These are phyloP conservation scores for Pteria penguin DNA, from an alignment of 2,888 invertebrate species.

Conservation along the genomic window DNA sequence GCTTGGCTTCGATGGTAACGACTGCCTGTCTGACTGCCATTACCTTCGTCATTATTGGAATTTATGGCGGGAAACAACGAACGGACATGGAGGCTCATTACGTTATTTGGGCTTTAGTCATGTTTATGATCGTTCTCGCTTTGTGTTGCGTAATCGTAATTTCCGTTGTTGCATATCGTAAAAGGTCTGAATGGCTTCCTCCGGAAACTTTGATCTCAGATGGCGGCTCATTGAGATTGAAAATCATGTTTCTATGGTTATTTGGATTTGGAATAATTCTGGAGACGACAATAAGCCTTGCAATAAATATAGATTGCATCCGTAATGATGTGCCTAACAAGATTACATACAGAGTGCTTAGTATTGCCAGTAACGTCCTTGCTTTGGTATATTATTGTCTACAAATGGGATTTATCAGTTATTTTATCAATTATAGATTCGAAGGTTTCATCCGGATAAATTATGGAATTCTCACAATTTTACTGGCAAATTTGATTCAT, in stretches of 20 bases:
- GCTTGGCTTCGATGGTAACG: not conserved
- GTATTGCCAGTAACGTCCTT: too few relatives aligned
- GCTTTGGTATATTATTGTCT: too few relatives aligned
- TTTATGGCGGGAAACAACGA: not conserved
- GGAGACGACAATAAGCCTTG: not conserved
- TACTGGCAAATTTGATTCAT: slow-evolving; percentile 3
- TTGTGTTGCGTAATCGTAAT: not conserved
- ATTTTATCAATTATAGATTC: too few relatives aligned
- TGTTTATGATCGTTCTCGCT: not conserved
- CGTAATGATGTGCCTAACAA: too few relatives aligned
- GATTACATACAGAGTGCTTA: too few relatives aligned
- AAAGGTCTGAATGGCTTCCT: too few relatives aligned
- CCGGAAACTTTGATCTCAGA: too few relatives aligned
- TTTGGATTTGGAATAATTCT: not conserved
- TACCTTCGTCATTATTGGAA: not conserved
- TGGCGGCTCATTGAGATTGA: not conserved
- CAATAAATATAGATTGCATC: not conserved
- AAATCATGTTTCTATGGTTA: not conserved
- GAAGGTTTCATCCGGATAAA: too few relatives aligned
- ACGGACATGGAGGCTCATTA: not conserved
- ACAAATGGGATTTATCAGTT: too few relatives aligned
- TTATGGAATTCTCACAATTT: slow-evolving; percentile 15
- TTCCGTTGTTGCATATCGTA: not conserved
- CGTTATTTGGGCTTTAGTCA: not conserved
- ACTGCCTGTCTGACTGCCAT: not conserved